Conservation (phyloP, 92 coral and sea anemone genomes). For the Palythoa grandiflora region DNA sequence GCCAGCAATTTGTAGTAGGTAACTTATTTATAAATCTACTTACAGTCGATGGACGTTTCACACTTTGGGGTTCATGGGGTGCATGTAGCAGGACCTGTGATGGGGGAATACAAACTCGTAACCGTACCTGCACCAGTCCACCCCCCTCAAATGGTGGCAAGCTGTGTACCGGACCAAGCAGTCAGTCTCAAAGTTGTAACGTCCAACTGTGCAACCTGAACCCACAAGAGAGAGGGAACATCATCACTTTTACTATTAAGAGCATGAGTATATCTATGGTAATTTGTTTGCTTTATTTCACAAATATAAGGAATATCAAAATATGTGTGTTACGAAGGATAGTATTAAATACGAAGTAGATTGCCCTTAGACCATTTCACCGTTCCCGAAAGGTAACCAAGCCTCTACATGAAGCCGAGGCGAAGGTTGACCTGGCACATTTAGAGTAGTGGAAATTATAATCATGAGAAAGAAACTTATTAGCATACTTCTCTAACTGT, state of each 20-base stretch:
- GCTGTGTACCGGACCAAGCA: conserved; percentile 11
- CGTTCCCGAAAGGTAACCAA: no score
- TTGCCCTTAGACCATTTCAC: no score
- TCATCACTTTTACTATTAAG: conserved; percentile 17
- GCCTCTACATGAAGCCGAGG: no score
- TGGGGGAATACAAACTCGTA: conserved; percentile 23
- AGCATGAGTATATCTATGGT: conserved; percentile 28
- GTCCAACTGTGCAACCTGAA: conserved; percentile 5
- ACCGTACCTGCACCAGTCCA: conserved; percentile 37
- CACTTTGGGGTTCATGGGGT: conserved; percentile 23
- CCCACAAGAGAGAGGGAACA: neutral
- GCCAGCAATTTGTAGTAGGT: neutral
- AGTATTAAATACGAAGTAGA: no score
- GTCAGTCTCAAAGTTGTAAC: conserved; percentile 18
- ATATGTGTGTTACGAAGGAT: neutral
- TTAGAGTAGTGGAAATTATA: no score
- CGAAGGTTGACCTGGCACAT: no score
- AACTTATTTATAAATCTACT: neutral
- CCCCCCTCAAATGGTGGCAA: conserved; percentile 40
- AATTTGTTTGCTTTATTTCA: neutral
- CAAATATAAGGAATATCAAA: neutral
- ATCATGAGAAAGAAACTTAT: no score
- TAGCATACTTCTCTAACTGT: no score
- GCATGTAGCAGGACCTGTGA: conserved; percentile 27
- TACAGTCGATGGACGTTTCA: conserved; percentile 23